Conservation (phyloP, 35 echinoderm and acorn worm species). For the Amphiura filiformis region DNA sequence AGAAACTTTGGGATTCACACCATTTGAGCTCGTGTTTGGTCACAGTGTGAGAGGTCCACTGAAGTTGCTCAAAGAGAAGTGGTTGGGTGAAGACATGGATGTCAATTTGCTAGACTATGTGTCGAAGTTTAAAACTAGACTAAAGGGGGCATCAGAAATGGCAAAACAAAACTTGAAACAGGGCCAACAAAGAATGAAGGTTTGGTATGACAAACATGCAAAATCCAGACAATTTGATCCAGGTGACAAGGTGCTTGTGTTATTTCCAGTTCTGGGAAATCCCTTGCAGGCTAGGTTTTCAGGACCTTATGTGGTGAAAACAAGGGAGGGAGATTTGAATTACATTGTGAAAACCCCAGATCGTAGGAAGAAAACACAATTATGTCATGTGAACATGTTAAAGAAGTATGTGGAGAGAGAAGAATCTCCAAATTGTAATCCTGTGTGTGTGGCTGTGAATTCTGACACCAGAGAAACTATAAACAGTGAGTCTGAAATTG, state of each 20-base stretch:
- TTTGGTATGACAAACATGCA: slow-evolving; percentile 30
- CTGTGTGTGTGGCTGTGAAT: background rate
- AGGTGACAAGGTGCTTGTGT: slow-evolving; percentile 35
- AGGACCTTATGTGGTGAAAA: slow-evolving; percentile 46
- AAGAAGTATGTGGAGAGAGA: background rate
- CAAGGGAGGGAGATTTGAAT: slow-evolving; percentile 29
- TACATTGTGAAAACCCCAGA: slow-evolving; percentile 30
- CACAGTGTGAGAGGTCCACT: slow-evolving; percentile 34
- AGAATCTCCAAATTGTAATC: background rate
- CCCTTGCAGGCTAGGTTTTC: slow-evolving; percentile 36
- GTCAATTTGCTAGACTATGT: slow-evolving; percentile 58
- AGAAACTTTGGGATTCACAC: slow-evolving; percentile 56
- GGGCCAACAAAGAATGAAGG: slow-evolving; percentile 39
- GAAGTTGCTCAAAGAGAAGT: slow-evolving; percentile 49
- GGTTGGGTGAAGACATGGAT: background rate
- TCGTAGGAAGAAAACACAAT: background rate
- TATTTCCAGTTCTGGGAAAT: slow-evolving; percentile 15
- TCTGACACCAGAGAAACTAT: background rate
- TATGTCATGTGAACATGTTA: slow-evolving; percentile 22
- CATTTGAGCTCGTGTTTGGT: slow-evolving; percentile 48
- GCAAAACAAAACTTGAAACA: slow-evolving; percentile 28
- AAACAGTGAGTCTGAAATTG: background rate
- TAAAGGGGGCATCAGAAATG: slow-evolving; percentile 20
- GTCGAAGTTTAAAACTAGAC: slow-evolving; percentile 20
- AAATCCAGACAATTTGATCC: slow-evolving; percentile 8